Conservation (phyloP, 1,140 invertebrate species). For the Neuroterus valhalla region DNA sequence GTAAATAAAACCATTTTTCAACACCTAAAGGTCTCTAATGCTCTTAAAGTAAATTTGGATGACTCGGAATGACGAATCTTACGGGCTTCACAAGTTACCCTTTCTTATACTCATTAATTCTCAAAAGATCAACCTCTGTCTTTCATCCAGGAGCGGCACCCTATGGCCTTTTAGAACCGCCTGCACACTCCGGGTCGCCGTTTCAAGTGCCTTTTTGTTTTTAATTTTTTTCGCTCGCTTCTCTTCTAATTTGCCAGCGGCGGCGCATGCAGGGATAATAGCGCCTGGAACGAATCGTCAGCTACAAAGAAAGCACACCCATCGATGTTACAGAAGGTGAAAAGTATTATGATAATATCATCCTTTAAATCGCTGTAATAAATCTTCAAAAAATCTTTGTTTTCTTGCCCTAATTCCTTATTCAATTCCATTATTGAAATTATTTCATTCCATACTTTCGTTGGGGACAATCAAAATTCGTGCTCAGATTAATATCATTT, state of each 20-base stretch:
- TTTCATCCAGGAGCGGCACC: background rate
- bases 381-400: too few relatives aligned
- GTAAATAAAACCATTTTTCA: too few relatives aligned
- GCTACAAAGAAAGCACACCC: background rate
- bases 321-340: background rate
- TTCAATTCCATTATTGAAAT: too few relatives aligned
- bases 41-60: background rate
- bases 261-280: conserved; percentile 14
- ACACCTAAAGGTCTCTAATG: too few relatives aligned
- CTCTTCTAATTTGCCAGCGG: conserved; percentile 12
- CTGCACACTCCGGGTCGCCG: background rate
- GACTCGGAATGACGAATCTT: background rate
- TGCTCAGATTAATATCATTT: too few relatives aligned
- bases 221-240: conserved; percentile 1
- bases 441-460: too few relatives aligned
- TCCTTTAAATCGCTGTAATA: background rate
- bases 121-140: conserved; percentile 9
- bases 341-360: background rate
- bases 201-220: conserved; percentile 12
- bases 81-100: background rate
- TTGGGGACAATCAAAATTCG: too few relatives aligned
- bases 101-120: background rate
- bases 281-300: conserved; percentile 2
- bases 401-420: too few relatives aligned
- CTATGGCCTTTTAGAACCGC: conserved; percentile 1